phyloP scores from a whole-genome alignment of 1,140 invertebrate genomes.

The Drosophila pseudoananassae region DNA sequence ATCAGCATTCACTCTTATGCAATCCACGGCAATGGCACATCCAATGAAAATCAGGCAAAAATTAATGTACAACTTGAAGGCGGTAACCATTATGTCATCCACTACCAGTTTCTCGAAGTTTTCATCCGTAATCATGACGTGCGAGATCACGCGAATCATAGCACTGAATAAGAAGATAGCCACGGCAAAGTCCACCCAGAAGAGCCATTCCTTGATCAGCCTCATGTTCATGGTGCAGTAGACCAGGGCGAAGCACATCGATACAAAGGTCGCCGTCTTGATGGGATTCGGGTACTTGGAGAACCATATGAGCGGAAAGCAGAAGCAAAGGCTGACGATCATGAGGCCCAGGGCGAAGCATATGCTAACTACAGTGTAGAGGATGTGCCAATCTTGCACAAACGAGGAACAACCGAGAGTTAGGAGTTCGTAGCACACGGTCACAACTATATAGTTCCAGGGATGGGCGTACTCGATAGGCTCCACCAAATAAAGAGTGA shows the following conservation, averaged over 20 bases:
- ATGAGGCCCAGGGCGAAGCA: slow-evolving; percentile 1
- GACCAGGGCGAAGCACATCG: slow-evolving; percentile 20
- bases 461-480: slow-evolving; percentile 8
- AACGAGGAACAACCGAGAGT: slow-evolving; percentile 37
- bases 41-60: slow-evolving; percentile 37
- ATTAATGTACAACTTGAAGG: slow-evolving; percentile 37
- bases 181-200: slow-evolving; percentile 14
- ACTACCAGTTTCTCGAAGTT: slow-evolving; percentile 9
- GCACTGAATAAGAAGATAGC: slow-evolving; percentile 9
- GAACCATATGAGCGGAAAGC: slow-evolving; percentile 15
- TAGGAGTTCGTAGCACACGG: slow-evolving; percentile 45
- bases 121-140: slow-evolving; percentile 21
- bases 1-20: neutral
- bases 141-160: slow-evolving; percentile 3
- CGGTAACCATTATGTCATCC: slow-evolving; percentile 20
- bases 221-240: neutral
- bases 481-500: neutral
- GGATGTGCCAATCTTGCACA: slow-evolving; percentile 16
- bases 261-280: slow-evolving; percentile 1
- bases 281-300: slow-evolving; percentile 31
- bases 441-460: slow-evolving; percentile 8
- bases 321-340: neutral
- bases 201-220: neutral
- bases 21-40: neutral
- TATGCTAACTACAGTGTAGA: neutral